phyloP scores from a whole-genome alignment of 2,113 vertebrate genomes.

The Promerops cafer region DNA sequence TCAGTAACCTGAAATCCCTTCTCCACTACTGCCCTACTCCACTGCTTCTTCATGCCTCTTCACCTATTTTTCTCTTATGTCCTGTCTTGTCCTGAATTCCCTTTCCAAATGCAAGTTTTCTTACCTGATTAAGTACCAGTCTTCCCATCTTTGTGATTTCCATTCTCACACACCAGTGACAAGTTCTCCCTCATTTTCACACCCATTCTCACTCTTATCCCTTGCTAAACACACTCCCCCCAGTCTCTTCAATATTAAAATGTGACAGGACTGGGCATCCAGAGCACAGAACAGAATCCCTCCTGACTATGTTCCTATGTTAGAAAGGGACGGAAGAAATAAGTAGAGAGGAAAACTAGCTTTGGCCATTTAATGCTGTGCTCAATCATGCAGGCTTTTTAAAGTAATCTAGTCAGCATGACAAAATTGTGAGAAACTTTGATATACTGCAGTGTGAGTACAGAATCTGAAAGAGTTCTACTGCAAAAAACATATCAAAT shows the following conservation, averaged over 20 bases:
- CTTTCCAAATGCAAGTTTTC: not conserved
- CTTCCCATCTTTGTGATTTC: not conserved
- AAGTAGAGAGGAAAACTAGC: not conserved
- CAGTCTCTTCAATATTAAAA: not conserved
- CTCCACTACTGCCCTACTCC: not conserved
- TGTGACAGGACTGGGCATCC: not conserved
- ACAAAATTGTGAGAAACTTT: not conserved
- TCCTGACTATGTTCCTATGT: not conserved
- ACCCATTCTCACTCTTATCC: not conserved
- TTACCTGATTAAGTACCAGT: not conserved
- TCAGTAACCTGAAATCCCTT: not conserved
- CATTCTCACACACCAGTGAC: not conserved
- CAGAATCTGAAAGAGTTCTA: not conserved
- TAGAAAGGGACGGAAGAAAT: not conserved
- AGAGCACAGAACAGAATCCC: not conserved
- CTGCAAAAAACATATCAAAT: not conserved
- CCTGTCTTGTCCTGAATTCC: not conserved
- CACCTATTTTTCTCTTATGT: not conserved
- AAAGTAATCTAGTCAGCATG: not conserved
- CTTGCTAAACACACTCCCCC: not conserved
- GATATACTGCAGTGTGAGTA: not conserved
- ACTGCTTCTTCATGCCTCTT: not conserved
- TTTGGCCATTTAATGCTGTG: not conserved
- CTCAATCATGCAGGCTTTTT: not conserved
- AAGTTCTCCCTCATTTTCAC: not conserved